phyloP scores from a whole-genome alignment of 2,113 vertebrate genomes.

The Lonchura striata region DNA sequence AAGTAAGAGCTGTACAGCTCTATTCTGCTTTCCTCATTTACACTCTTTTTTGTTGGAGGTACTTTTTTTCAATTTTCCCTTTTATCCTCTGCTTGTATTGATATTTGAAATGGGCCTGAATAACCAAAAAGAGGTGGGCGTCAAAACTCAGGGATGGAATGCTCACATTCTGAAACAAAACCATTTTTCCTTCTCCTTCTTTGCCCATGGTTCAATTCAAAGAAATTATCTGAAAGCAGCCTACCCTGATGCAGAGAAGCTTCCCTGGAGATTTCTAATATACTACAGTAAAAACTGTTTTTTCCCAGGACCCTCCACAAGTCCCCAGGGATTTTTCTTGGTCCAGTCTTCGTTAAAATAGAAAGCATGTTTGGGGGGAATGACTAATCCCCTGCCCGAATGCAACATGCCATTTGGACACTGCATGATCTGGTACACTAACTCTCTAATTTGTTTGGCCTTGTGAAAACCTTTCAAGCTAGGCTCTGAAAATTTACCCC shows the following conservation, averaged over 20 bases:
- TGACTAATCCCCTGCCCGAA: background rate
- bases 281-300: background rate
- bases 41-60: no score
- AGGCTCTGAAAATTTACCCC: slow-evolving; percentile 6
- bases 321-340: background rate
- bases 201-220: background rate
- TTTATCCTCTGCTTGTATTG: background rate
- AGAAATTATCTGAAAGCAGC: background rate
- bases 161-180: background rate
- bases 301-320: background rate
- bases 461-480: background rate
- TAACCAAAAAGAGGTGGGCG: background rate
- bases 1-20: background rate
- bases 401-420: background rate
- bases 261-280: background rate
- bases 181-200: background rate
- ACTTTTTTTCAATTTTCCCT: background rate
- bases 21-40: background rate
- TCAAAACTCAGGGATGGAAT: background rate
- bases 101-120: background rate
- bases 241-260: background rate
- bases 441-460: background rate
- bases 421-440: background rate
- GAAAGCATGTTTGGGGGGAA: background rate
- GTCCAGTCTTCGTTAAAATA: background rate